phyloP scores from a whole-genome alignment of 2,888 invertebrate species.

The Drosophila meridionalis region DNA sequence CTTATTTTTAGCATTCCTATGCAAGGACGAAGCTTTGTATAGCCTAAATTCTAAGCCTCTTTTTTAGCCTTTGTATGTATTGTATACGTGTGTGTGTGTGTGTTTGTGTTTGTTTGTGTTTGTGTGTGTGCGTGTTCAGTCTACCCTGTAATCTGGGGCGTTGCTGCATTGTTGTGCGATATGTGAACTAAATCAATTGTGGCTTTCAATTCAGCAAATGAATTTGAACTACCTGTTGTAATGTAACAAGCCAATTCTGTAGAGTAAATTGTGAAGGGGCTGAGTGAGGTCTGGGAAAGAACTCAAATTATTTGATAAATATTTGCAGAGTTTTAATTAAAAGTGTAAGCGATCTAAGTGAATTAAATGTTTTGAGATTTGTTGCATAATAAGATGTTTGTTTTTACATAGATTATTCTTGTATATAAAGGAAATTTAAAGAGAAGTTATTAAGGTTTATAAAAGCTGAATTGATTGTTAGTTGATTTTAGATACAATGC shows the following conservation, averaged over 20 bases:
- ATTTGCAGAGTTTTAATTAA: neutral
- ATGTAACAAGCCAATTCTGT: neutral
- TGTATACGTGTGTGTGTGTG: neutral
- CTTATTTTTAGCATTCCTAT: constrained; percentile 57
- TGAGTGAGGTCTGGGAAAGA: too few species aligned
- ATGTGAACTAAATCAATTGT: constrained; percentile 8
- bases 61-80: constrained; percentile 16
- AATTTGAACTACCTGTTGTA: neutral
- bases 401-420: neutral
- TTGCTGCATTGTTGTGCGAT: constrained; percentile 7
- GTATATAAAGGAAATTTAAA: too few species aligned
- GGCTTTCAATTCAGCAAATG: constrained; percentile 1
- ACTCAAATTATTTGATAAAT: too few species aligned
- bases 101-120: constrained; percentile 4
- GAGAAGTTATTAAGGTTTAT: too few species aligned
- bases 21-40: constrained; percentile 54
- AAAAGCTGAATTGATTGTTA: too few species aligned
- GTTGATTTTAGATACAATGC: too few species aligned
- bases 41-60: constrained; percentile 46
- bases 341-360: neutral
- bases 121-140: constrained; percentile 10
- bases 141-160: constrained; percentile 53
- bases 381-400: neutral
- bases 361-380: neutral
- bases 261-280: neutral